Evolutionary conservation across 2,113 vertebrate genomes (phyloP).

Genomic region (Felis catus): F.catus_Fca126_mat1.0 CM031415.1:169296501-169297000

Average conservation of each 20-base stretch:
- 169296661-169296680: too few relatives aligned
- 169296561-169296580: neutral
- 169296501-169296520: fast-evolving
- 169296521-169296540: neutral
- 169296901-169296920: neutral
- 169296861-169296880: neutral
- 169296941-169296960: neutral
- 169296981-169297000: constrained; percentile 64
- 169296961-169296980: neutral
- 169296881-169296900: neutral
- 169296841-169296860: constrained; percentile 5
- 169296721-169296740: too few relatives aligned
- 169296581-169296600: neutral
- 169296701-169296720: too few relatives aligned
- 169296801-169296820: neutral
- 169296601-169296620: too few relatives aligned
- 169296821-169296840: neutral
- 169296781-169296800: neutral
- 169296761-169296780: neutral
- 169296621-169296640: too few relatives aligned
- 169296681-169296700: too few relatives aligned
- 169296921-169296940: neutral
- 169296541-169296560: neutral
- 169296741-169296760: too few relatives aligned
- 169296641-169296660: too few relatives aligned